Conservation (phyloP, 2,797 vertebrate genomes). For the Cheracebus regulus region DNA sequence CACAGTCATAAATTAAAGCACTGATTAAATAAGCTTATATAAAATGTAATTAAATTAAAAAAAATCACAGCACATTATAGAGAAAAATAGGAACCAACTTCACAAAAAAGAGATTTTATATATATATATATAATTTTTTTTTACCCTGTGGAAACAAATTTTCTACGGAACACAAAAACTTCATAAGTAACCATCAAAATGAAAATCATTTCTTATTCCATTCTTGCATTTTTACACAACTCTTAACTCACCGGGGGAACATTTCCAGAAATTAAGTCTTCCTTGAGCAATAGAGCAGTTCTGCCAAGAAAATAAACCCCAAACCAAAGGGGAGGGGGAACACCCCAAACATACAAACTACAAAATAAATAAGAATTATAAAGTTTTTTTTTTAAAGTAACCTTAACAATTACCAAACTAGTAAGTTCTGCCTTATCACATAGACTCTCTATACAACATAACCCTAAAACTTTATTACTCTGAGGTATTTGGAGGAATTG, state of each 20-base stretch:
- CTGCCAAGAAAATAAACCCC: conserved; percentile 85
- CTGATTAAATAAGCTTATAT: conserved; percentile 92
- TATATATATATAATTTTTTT: conserved; percentile 80
- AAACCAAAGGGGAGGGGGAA: conserved; percentile 47
- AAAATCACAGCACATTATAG: conserved; percentile 93
- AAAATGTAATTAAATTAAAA: conserved; percentile 95
- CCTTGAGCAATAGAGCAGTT: conserved; percentile 90
- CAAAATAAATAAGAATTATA: conserved; percentile 96
- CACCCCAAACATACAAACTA: conserved; percentile 78
- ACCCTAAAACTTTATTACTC: conserved; percentile 98
- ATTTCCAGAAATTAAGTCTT: conserved; percentile 90
- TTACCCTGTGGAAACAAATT: conserved; percentile 98
- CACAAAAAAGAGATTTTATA: conserved; percentile 89
- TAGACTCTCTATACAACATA: conserved; percentile 97
- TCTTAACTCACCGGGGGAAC: conserved; percentile 86
- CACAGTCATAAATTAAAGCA: conserved; percentile 97
- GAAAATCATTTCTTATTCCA: conserved; percentile 86
- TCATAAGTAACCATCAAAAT: conserved; percentile 88
- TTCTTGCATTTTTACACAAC: conserved; percentile 86
- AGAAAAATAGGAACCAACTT: conserved; percentile 92
- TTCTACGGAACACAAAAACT: conserved; percentile 89
- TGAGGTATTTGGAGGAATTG: conserved; percentile 99
- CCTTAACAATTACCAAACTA: conserved; percentile 95
- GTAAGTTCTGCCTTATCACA: conserved; percentile 96
- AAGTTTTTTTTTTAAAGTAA: conserved; percentile 91